phyloP scores from a whole-genome alignment of 2,797 vertebrate genomes.

The Fratercula arctica region DNA sequence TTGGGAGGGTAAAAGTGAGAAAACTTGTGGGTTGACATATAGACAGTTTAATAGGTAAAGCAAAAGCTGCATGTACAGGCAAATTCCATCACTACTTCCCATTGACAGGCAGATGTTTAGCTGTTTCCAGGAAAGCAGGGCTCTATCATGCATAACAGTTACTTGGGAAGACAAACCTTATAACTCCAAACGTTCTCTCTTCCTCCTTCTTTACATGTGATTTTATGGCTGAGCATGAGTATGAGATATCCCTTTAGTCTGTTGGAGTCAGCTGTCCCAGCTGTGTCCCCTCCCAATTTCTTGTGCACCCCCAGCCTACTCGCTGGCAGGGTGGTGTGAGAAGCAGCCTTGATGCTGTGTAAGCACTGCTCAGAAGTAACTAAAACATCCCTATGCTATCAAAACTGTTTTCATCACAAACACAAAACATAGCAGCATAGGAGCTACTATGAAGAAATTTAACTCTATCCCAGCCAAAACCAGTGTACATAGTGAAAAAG shows the following conservation, averaged over 20 bases:
- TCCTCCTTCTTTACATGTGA: background rate
- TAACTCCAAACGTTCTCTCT: fast-evolving
- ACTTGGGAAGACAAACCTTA: background rate
- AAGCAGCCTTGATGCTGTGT: background rate
- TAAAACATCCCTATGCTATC: background rate
- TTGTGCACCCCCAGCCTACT: too few relatives aligned
- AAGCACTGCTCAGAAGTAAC: background rate
- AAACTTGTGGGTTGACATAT: background rate
- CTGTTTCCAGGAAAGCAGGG: background rate
- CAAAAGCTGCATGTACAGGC: background rate
- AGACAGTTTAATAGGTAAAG: background rate
- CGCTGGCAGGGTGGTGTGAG: fast-evolving
- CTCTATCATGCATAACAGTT: fast-evolving
- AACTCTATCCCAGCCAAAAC: background rate
- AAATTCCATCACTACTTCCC: background rate
- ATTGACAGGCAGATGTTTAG: background rate
- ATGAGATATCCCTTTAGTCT: background rate
- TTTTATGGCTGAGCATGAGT: background rate
- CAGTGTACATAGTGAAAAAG: background rate
- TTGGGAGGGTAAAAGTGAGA: background rate
- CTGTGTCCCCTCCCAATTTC: background rate
- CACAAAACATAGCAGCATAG: background rate
- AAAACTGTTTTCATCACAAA: background rate
- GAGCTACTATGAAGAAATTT: background rate
- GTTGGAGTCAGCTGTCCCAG: background rate